These are phyloP conservation scores for Pitangus sulphuratus DNA, from an alignment of 2,797 vertebrate species.

Conservation along the genomic window DNA sequence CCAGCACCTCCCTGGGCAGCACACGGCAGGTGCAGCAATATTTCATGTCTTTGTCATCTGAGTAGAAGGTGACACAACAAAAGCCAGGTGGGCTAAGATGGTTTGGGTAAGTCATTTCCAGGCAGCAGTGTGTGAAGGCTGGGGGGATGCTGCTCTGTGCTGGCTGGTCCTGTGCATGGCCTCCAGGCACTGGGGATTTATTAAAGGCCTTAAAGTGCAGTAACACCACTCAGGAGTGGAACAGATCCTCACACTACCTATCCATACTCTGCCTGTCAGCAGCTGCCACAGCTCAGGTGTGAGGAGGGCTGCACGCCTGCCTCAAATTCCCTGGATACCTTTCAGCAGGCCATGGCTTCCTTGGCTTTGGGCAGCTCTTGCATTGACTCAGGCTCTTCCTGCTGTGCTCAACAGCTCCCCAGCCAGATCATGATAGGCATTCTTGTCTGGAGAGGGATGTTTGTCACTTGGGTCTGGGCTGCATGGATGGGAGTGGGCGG, in stretches of 20 bases:
- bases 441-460: not conserved
- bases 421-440: not conserved
- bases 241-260: not conserved
- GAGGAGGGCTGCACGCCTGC: not conserved
- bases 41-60: not conserved
- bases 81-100: not conserved
- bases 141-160: not conserved
- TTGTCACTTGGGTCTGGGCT: not conserved
- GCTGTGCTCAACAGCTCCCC: not conserved
- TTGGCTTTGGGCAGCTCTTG: not conserved
- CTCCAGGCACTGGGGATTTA: not conserved
- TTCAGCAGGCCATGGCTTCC: not conserved
- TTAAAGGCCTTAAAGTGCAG: not conserved
- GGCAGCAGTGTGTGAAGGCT: not conserved
- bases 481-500: fast-evolving
- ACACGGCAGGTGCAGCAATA: not conserved
- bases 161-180: not conserved
- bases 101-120: not conserved
- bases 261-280: not conserved
- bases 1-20: not conserved
- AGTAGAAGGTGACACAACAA: not conserved
- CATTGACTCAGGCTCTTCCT: not conserved
- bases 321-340: not conserved
- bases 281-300: not conserved
- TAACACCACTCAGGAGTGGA: not conserved